Evolutionary conservation across 1,140 invertebrate genomes (phyloP), one percentile per base, ranked within the genome.

Genomic region (Diuraphis noxia): DNA sequence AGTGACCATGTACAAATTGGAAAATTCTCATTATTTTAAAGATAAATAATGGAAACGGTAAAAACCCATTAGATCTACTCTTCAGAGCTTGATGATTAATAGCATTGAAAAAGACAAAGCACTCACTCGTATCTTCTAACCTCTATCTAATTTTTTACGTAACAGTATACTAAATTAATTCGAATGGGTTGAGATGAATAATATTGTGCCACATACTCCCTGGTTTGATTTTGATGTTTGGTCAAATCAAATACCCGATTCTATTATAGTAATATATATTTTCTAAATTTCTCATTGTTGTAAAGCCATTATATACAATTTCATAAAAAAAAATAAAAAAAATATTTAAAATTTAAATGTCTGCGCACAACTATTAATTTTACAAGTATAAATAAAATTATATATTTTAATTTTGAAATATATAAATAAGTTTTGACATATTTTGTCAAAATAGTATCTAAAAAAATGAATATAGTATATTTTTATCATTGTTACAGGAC

Each of bases 21-120:
- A 72, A 72, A 72, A 72, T 72, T 72, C 56, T n/a, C 30, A 72
- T 72, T 72, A 72, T n/a, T n/a, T 72, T 72, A n/a, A 72, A n/a
- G 56, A 72, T n/a, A 63, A 72, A 72, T 72, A 13, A 72, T 19
- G 13, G 56, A 72, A n/a, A 34, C 13, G 30, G 56, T 72, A 72
- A n/a, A 72, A 72, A 17, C 10, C 30, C 4, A 72, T 72, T 72
- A 72, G 13, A 72, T 13, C 30, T n/a, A 72, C 10, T 72, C 13
- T n/a, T 72, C 56, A 72, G n/a, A n/a, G 5, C 1, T 72, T 13
- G n/a, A 72, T 17, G 13, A n/a, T n/a, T n/a, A 72, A 72, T n/a
- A 72, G 4, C 30, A 72, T n/a, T 72, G 6, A 72, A 63, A n/a
- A 17, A 63, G 10, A 63, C 30, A 17, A 63, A 3, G 5, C 13